Base-by-base conservation (phyloP, 2,888 invertebrate genomes). In the Gryllus longicercus region DNA sequence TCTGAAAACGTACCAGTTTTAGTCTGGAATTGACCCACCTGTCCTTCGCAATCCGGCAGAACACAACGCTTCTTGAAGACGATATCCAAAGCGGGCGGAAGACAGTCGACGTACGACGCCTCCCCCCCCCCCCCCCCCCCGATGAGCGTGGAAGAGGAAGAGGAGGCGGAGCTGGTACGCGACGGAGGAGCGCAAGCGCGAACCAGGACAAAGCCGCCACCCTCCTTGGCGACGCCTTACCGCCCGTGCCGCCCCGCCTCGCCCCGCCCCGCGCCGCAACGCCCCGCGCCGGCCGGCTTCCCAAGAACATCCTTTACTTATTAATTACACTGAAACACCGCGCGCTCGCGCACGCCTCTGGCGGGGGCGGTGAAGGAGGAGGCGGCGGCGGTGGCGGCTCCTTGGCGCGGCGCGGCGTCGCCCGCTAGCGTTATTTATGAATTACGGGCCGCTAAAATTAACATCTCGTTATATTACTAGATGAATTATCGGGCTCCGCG, bases 271-370 rank as follows among this genome's bases (percentile, higher is more conserved):
- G 25, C 25, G 25, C 3, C 25, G 25, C 25, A 25, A 2, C 25
- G 25, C 25, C 2, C 1, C 38, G 38, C 38, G 38, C 38, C 38
- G 38, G 38, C 63, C 63, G 63, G 16, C 63, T 63, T 63, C n/a
- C 16, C 77, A 49, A 49, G 38, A 50, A 77, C 49, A 77, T 78
- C 78, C 76, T 80, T 80, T 74, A 80, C 63, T 80, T 80, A 80
- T 80, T 80, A 80, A 80, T 80, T 80, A 80, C 38, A 49, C 78
- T 80, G 77, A 80, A 80, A 80, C 77, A 78, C 50, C 50, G 75
- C 50, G 77, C 74, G 77, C 63, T 63, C n/a, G 63, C 63, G 14
- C 14, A 38, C n/a, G 63, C 63, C 63, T 18, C 63, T 63, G 1
- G 12, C 63, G n/a, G 12, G 4, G 63, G 12, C 63, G 12, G 2